Evolutionary conservation across 1,140 invertebrate genomes (phyloP).

Genomic region (Caenorhabditis briggsae): DNA sequence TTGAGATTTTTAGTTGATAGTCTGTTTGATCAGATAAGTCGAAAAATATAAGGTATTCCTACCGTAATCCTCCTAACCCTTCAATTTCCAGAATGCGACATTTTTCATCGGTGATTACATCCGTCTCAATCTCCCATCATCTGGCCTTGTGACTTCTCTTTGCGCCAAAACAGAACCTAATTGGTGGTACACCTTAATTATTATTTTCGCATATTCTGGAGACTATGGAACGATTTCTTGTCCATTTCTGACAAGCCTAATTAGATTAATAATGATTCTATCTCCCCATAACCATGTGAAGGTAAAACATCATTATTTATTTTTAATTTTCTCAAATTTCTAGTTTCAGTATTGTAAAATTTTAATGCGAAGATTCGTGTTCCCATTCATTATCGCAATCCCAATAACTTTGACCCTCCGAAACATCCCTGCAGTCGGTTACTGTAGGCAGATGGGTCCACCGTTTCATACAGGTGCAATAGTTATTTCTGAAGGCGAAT

Average conservation of each 20-base stretch:
- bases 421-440: not conserved
- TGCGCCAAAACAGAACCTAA: not conserved
- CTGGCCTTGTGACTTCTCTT: not conserved
- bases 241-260: conserved; percentile 5
- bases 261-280: not conserved
- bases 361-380: not conserved
- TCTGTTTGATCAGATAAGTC: not conserved
- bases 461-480: not conserved
- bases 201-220: not conserved
- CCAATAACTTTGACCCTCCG: not conserved
- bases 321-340: not conserved
- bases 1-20: too few relatives aligned
- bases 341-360: not conserved
- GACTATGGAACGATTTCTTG: not conserved
- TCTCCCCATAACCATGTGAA: not conserved
- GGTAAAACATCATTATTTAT: not conserved
- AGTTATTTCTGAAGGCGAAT: not conserved
- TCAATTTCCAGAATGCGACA: not conserved
- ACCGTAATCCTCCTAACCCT: too few relatives aligned
- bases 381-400: not conserved
- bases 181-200: not conserved
- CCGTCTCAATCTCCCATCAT: not conserved
- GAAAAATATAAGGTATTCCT: too few relatives aligned
- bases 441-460: not conserved
- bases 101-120: conserved; percentile 11